Evolutionary conservation across 2,797 vertebrate genomes (phyloP), one percentile per base, ranked within the genome.

Genomic region (Chrosomus eos): DNA sequence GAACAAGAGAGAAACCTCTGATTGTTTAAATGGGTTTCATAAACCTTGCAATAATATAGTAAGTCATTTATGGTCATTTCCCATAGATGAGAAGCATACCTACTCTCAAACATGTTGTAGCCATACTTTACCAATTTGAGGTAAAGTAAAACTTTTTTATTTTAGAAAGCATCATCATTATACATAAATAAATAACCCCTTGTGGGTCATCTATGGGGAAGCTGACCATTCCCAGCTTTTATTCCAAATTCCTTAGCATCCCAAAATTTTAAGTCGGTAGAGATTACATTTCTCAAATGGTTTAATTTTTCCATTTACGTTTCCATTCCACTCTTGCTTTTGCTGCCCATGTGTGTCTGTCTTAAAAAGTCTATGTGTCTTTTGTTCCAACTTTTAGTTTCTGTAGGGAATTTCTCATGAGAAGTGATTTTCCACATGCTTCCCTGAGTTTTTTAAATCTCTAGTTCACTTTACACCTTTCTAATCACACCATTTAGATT

Each of bases 1-100:
- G 82, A 68, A 86, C 87, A 81, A 68, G 66, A 76, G 85, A 70
- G 80, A 79, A 72, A 73, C 77, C 64, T 86, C 79, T 84, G 51
- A 58, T 73, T 87, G 84, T 86, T 89, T 85, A 77, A 86, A 90
- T 90, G 88, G 89, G 88, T 89, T 89, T 89, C 40, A 83, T 83
- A 76, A 83, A 81, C 72, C 72, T 82, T 21, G 21, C 58, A 8
- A 81, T 76, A 74, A 58, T 31, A 23, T 77, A 58, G 64, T 66
- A 21, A 71, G 33, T 81, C 19, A 70, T 75, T 48, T 66, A 33
- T 60, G 64, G 43, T 81, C 38, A 48, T 84, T 75, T 87, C 83
- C 83, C 80, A 85, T 88, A 88, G 88, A 88, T 89, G 86, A 86
- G 58, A 77, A 78, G 62, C 73, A 62, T 26, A 43, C 19, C 4